phyloP scores from a whole-genome alignment of 2,888 invertebrate genomes.

The Epirrhoe alternata region DNA sequence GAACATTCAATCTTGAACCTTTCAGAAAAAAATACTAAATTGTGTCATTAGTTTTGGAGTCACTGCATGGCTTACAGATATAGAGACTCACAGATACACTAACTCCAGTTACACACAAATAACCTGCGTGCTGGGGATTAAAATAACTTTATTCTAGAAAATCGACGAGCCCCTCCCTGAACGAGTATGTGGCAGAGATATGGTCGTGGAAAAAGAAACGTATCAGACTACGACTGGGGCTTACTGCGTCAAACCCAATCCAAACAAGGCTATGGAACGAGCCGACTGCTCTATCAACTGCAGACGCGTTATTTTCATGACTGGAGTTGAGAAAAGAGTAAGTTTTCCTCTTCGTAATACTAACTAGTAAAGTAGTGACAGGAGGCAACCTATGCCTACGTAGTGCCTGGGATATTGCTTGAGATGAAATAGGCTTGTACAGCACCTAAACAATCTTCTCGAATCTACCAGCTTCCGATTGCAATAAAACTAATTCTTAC shows the following conservation, averaged over 20 bases:
- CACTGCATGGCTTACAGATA: too few species aligned
- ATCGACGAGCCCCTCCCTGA: constrained; percentile 70
- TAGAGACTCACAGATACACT: too few species aligned
- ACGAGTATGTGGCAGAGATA: constrained; percentile 71
- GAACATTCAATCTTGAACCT: background rate
- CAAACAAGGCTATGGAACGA: constrained; percentile 79
- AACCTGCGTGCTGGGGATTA: too few species aligned
- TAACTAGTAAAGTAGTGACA: background rate
- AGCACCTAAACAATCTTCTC: too few species aligned
- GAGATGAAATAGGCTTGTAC: too few species aligned
- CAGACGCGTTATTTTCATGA: constrained; percentile 71
- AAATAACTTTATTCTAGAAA: constrained; percentile 53
- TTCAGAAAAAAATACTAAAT: too few species aligned
- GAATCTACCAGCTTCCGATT: too few species aligned
- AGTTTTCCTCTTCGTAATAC: constrained; percentile 12
- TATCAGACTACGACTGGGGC: constrained; percentile 74
- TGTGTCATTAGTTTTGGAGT: too few species aligned
- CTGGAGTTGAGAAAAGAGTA: constrained; percentile 74
- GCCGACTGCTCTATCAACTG: constrained; percentile 75
- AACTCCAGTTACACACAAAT: too few species aligned
- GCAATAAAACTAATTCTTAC: too few species aligned
- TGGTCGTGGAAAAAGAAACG: constrained; percentile 75
- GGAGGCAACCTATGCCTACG: too few species aligned
- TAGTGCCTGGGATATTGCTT: too few species aligned
- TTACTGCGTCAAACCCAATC: constrained; percentile 77